Conservation (phyloP, 2,888 invertebrate genomes). For the Leptinotarsa tumamoca region DNA sequence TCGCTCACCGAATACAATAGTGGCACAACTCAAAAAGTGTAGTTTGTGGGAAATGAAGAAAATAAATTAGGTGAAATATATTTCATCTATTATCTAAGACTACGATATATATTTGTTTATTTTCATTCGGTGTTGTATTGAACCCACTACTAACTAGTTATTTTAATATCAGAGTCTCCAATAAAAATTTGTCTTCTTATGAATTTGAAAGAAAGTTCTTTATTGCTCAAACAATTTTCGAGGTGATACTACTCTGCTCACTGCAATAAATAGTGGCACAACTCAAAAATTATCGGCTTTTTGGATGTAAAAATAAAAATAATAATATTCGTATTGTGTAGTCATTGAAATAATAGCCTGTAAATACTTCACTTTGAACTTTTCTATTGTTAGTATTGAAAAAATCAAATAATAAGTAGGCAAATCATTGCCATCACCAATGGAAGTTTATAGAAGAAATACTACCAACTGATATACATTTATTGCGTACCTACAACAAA, state of each 20-base stretch:
- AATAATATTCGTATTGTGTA: conserved; percentile 2
- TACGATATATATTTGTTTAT: conserved; percentile 2
- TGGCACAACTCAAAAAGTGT: background rate
- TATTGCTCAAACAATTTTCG: background rate
- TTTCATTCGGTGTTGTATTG: background rate
- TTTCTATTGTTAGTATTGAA: background rate
- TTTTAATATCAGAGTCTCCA: background rate
- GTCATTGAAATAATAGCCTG: background rate
- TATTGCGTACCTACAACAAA: background rate
- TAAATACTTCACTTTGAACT: background rate
- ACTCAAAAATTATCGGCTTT: conserved; percentile 14
- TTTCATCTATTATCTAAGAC: background rate
- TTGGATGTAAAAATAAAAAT: background rate
- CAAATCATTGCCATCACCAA: conserved; percentile 4
- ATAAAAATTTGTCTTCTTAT: background rate
- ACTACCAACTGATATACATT: background rate
- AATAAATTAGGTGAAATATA: background rate
- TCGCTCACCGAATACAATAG: background rate
- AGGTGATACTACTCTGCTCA: conserved; percentile 10
- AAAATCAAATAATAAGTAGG: background rate
- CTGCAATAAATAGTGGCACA: conserved; percentile 11
- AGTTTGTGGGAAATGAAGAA: conserved; percentile 1
- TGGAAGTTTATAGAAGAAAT: background rate
- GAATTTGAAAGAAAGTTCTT: conserved; percentile 4
- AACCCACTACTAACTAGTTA: background rate